Base-by-base conservation (phyloP, 1,140 invertebrate species). In the Agrypnia vestita region DNA sequence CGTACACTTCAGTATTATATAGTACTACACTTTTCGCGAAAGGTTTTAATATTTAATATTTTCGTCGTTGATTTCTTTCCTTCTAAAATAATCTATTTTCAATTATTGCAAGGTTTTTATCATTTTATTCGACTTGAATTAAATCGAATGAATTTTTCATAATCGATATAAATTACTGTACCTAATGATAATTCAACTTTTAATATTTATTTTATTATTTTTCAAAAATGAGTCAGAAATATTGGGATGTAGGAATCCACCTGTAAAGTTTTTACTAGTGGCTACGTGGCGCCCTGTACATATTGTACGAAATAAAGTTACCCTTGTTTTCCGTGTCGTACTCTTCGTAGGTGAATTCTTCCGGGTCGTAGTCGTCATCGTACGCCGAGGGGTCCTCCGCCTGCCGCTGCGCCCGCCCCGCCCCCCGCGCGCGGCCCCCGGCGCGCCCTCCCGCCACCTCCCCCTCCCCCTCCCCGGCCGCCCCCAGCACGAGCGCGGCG, bases 301-400 rank as follows among this genome's bases (percentile, higher is more conserved):
- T 19, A 49, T 21, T 15, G 47, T 1, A 13, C n/a, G n/a, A 15
- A 19, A 7, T 71, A 1, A 73, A 49, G 15, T 69, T 4, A 49
- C 15, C 15, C 11, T 47, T 69, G 17, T 11, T 49, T 4, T 69
- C 46, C 11, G 25, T 47, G 13, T 84, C 82, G 78, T 85, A 83
- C 9, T 86, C 83, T 12, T 85, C 82, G 75, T 85, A 84, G 71
- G 86, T 80, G 21, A 82, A 73, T 53, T 78, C 81, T 44, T 84
- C 62, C 67, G 85, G 81, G 47, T 49, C 64, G 46, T 73, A 71
- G 17, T 51, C 62, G 17, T 47, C 61, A 7, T 69, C 71, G 79
- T 71, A 59, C 62, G n/a, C 25, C 13, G 55, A 61, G 67, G 7
- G 76, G 76, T 64, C 56, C n/a, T 25, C 64, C 13, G 13, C 51